phyloP scores from a whole-genome alignment of 2,113 vertebrate genomes.

The Siniperca knerii region DNA sequence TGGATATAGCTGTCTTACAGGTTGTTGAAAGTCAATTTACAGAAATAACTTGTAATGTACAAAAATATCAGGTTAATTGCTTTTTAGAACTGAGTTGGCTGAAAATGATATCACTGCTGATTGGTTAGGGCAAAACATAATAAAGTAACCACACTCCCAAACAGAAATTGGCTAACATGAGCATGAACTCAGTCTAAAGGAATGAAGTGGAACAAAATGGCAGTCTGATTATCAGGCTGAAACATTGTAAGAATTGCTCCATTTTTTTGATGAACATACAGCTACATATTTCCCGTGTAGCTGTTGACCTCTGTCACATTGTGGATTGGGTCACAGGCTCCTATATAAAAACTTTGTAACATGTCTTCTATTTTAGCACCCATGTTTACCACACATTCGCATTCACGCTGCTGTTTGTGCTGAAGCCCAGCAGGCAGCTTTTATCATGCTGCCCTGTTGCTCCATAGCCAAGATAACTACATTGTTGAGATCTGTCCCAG shows the following conservation, averaged over 20 bases:
- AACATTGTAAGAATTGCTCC: background rate
- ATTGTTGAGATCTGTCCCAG: slow-evolving; percentile 17
- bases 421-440: background rate
- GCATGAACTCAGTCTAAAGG: background rate
- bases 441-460: slow-evolving; percentile 13
- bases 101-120: no score
- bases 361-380: background rate
- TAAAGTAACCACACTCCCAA: background rate
- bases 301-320: background rate
- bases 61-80: background rate
- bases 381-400: background rate
- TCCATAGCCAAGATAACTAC: slow-evolving; percentile 18
- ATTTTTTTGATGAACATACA: background rate
- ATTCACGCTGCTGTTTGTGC: no score
- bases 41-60: background rate
- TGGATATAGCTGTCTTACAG: background rate
- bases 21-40: background rate
- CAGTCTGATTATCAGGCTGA: background rate
- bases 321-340: background rate
- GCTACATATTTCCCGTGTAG: background rate
- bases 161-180: background rate
- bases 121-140: background rate
- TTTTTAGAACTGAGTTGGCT: background rate
- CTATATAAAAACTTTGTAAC: background rate
- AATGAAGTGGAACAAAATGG: background rate